Conservation (phyloP, 2,113 vertebrate species). For the Eulemur macaco region DNA sequence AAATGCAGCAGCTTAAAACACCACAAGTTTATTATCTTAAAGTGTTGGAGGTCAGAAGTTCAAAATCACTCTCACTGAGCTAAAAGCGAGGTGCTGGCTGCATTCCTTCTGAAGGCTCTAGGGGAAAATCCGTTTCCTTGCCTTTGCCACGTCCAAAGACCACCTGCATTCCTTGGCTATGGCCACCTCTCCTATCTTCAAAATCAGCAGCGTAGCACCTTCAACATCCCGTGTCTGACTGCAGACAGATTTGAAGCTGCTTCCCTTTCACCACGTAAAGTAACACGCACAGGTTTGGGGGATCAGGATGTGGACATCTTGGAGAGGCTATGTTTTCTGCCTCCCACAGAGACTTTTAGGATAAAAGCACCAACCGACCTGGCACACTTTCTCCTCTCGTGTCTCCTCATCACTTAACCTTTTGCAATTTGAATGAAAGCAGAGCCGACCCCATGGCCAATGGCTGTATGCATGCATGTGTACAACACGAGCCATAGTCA, state of each 20-base stretch:
- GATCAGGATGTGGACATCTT: background rate
- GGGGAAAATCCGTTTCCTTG: background rate
- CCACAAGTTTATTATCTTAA: background rate
- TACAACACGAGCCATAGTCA: background rate
- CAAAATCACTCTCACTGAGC: background rate
- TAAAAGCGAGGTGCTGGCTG: background rate
- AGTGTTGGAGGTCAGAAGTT: background rate
- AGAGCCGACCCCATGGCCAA: background rate
- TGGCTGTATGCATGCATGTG: background rate
- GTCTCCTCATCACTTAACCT: background rate
- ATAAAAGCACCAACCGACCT: background rate
- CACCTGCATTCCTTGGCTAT: background rate
- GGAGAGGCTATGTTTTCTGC: background rate
- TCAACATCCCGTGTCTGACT: background rate
- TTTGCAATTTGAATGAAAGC: background rate
- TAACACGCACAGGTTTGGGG: background rate
- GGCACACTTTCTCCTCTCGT: background rate
- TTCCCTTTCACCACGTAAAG: background rate
- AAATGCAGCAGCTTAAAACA: background rate
- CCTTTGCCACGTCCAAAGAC: background rate
- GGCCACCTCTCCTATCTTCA: background rate
- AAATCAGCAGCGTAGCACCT: background rate
- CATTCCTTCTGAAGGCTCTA: background rate
- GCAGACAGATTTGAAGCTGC: background rate
- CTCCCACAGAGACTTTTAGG: background rate